Percentiles rank a stretch among this genome's conserved stretches.
Evolutionary conservation across 2,888 invertebrate genomes (phyloP).

Genomic region (Atherix ibis): DNA sequence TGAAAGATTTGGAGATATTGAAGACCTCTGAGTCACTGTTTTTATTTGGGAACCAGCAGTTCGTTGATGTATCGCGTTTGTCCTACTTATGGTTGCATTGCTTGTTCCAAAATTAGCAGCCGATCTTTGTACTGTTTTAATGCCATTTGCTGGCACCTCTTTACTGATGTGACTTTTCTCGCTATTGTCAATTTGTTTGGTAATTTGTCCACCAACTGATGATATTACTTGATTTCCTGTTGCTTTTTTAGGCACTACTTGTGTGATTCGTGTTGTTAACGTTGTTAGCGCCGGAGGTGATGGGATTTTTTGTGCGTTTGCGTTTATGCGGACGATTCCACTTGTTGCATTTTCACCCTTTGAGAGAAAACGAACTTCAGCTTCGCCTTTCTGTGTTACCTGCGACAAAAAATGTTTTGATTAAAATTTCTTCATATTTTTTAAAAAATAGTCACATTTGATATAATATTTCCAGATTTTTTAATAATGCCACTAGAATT

Average conservation of each 20-base stretch:
- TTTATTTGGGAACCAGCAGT: slow-evolving; percentile 11
- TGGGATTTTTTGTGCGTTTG: slow-evolving; percentile 6
- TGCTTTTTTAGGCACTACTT: too few relatives aligned
- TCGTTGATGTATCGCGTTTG: background rate
- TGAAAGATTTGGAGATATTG: slow-evolving; percentile 7
- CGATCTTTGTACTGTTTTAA: background rate
- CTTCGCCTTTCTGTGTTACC: slow-evolving; percentile 25
- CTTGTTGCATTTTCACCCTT: slow-evolving; percentile 25
- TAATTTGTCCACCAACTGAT: background rate
- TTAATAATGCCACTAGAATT: slow-evolving; percentile 26
- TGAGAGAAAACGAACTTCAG: slow-evolving; percentile 28
- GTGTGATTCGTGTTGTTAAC: slow-evolving; percentile 7
- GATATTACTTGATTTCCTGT: background rate
- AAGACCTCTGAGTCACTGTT: slow-evolving; percentile 9
- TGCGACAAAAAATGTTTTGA: slow-evolving; percentile 14
- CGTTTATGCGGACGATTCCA: slow-evolving; percentile 25
- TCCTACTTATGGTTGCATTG: background rate
- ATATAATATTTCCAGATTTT: too few relatives aligned
- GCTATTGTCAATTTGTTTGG: too few relatives aligned
- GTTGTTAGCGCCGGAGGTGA: slow-evolving; percentile 13
- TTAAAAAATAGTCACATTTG: too few relatives aligned
- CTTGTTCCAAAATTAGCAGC: background rate
- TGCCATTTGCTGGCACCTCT: background rate
- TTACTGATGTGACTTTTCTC: too few relatives aligned
- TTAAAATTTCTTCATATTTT: background rate